Evolutionary conservation across 2,888 invertebrate species (phyloP).

Genomic region (Poecilus cupreus): DNA sequence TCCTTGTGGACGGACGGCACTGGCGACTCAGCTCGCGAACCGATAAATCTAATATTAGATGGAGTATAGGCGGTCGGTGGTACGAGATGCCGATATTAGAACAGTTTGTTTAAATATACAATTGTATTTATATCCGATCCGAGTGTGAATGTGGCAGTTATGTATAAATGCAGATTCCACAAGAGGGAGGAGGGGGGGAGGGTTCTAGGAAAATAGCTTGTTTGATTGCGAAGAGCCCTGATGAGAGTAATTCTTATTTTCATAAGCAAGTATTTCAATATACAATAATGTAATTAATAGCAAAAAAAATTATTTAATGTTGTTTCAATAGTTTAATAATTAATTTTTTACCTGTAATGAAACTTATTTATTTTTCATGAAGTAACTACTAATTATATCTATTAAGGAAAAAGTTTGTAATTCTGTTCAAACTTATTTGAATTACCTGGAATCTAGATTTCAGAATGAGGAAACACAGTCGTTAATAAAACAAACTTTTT

Average conservation of each 20-base stretch:
- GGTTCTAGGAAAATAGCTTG: background rate
- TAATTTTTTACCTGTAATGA: too few species aligned
- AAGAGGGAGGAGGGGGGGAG: background rate
- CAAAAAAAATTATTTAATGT: too few species aligned
- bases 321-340: too few species aligned
- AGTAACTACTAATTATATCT: too few species aligned
- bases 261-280: too few species aligned
- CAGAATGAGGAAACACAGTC: background rate
- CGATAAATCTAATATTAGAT: conserved; percentile 7
- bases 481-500: conserved; percentile 23
- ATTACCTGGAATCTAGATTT: background rate
- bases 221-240: background rate
- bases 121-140: conserved; percentile 24
- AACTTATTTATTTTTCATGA: too few species aligned
- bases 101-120: conserved; percentile 33
- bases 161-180: background rate
- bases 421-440: background rate
- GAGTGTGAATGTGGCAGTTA: background rate
- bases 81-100: conserved; percentile 8
- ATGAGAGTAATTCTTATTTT: too few species aligned
- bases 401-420: too few species aligned
- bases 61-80: background rate
- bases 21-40: background rate
- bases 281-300: too few species aligned
- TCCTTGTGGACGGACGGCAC: background rate